Percentiles rank a stretch among this genome's conserved stretches.
phyloP scores from a whole-genome alignment of 2,113 vertebrate genomes.

The Onychostoma macrolepis region DNA sequence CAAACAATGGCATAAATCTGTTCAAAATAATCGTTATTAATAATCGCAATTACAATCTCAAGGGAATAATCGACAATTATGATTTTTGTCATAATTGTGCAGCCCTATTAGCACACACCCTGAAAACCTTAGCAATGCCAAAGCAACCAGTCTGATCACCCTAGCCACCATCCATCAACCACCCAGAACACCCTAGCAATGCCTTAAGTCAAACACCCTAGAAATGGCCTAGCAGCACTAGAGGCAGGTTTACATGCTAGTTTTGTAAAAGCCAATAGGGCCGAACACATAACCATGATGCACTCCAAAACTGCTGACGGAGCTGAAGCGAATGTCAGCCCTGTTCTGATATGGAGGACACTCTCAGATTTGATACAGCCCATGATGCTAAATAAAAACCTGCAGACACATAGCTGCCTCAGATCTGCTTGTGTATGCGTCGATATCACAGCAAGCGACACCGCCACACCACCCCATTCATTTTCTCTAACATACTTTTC shows the following conservation, averaged over 20 bases:
- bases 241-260: neutral
- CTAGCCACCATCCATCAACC: no score
- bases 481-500: constrained; percentile 46
- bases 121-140: no score
- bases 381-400: constrained; percentile 23
- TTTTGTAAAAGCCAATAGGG: neutral
- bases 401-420: constrained; percentile 7
- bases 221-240: neutral
- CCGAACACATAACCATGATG: neutral
- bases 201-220: neutral
- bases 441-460: constrained; percentile 9
- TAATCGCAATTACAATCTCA: no score
- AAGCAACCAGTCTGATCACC: no score
- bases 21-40: no score
- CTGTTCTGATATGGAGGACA: neutral
- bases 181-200: no score
- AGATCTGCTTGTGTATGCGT: constrained; percentile 22
- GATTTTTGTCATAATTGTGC: no score
- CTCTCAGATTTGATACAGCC: neutral
- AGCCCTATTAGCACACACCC: neutral
- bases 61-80: no score
- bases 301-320: neutral
- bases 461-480: constrained; percentile 28
- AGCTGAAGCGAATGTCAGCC: constrained; percentile 17
- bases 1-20: no score